Evolutionary conservation across 2,113 vertebrate species (phyloP).

Genomic region (Noctilio leporinus): DNA sequence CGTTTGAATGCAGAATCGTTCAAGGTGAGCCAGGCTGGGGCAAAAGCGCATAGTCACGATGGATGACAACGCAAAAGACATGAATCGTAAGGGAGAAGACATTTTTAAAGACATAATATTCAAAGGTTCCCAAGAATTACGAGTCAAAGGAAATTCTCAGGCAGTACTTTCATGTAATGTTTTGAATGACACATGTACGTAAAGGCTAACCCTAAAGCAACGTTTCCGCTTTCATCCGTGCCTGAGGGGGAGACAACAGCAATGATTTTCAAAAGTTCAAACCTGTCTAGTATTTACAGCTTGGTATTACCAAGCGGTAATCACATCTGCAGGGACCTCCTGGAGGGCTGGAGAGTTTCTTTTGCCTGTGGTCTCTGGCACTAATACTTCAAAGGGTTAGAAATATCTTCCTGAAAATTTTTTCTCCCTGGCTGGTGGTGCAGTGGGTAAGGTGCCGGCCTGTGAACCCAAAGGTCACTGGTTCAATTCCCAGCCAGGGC

Average conservation of each 20-base stretch:
- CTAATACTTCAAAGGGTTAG: conserved; percentile 68
- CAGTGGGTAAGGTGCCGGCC: too few relatives aligned
- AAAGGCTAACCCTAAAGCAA: conserved; percentile 68
- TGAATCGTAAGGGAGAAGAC: neutral
- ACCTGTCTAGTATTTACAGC: conserved; percentile 71
- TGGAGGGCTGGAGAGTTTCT: conserved; percentile 70
- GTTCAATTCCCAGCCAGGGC: too few relatives aligned
- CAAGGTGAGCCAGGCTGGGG: neutral
- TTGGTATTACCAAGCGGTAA: conserved; percentile 69
- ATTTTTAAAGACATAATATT: neutral
- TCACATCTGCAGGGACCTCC: conserved; percentile 57
- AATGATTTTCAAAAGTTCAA: conserved; percentile 66
- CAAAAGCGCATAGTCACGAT: neutral
- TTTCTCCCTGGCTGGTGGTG: too few relatives aligned
- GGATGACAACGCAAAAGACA: neutral
- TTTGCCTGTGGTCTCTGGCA: conserved; percentile 69
- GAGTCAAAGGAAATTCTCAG: conserved; percentile 66
- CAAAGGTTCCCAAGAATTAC: neutral
- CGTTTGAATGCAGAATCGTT: fast-evolving
- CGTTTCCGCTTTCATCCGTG: conserved; percentile 69
- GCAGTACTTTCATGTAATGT: conserved; percentile 49
- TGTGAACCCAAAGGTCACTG: too few relatives aligned
- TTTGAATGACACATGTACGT: conserved; percentile 56
- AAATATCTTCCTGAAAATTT: conserved; percentile 64
- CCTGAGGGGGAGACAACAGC: conserved; percentile 71